Evolutionary conservation across 2,113 vertebrate species (phyloP).

Genomic region (Menura novaehollandiae): DNA sequence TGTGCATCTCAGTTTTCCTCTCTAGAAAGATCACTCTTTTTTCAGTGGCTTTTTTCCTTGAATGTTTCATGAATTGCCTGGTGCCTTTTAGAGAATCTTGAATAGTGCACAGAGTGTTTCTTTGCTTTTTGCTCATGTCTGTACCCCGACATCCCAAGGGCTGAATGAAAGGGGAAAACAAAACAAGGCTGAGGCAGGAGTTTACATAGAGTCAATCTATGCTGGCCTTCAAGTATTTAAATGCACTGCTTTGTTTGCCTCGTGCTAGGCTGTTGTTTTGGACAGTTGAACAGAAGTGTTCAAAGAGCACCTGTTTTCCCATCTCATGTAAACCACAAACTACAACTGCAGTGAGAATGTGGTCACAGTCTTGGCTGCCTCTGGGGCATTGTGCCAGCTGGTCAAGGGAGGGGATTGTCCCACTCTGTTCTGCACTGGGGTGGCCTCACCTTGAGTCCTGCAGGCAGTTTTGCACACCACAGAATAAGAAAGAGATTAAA

Average conservation of each 20-base stretch:
- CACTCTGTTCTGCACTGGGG: neutral
- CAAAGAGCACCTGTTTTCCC: neutral
- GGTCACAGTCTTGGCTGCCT: neutral
- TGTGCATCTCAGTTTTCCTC: conserved; percentile 24
- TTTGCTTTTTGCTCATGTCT: neutral
- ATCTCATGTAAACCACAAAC: neutral
- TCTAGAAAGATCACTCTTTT: conserved; percentile 5
- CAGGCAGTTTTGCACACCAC: neutral
- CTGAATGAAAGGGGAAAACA: neutral
- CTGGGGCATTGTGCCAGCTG: neutral
- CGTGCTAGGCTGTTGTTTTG: neutral
- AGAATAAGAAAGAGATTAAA: neutral
- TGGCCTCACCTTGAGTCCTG: neutral
- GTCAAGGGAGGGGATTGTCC: neutral
- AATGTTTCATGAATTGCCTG: conserved; percentile 9
- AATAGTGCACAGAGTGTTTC: neutral
- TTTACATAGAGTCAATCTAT: neutral
- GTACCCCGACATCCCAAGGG: neutral
- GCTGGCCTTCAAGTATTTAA: neutral
- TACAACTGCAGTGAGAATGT: neutral
- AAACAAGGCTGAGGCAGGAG: neutral
- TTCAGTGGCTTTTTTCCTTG: conserved; percentile 42
- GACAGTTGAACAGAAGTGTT: neutral
- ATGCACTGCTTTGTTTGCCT: neutral
- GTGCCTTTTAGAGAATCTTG: conserved; percentile 41